Base-by-base conservation (phyloP, 2,888 invertebrate species). In the Sarcophaga caerulescens region DNA sequence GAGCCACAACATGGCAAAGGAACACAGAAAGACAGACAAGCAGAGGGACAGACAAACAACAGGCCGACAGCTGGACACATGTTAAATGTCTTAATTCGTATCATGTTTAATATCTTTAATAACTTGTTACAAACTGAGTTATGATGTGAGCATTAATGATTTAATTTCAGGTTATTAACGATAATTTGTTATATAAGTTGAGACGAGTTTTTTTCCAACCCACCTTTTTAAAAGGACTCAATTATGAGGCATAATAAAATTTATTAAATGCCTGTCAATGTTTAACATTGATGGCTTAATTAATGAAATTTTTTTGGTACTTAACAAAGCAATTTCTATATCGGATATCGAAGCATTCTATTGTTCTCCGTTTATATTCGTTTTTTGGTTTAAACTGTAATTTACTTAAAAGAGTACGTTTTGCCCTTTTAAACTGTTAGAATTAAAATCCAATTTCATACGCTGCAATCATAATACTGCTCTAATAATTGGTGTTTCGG, bases 1-100 rank as follows among this genome's bases (percentile, higher is more conserved):
- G 17, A 52, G 17, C 17, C 14, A 52, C 4, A 14, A 52, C 52
- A 17, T 52, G 4, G 4, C 4, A 14, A 17, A 52, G 17, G 52
- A 14, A 14, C 17, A 17, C 17, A 52, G 4, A 47, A 1, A 47
- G 52, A 52, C 52, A 52, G 47, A 14, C 47, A 47, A 1, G 14
- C 12, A 47, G 47, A 47, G 8, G 14, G 12, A 47, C 47, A 12
- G 66, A 66, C 19, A 44, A 11, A 63, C 12, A 60, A 44, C 11
- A 45, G 66, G n/a, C 66, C 35, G 52, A 14, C 52, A 52, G 52
- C 52, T 52, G 52, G 52, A 52, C 52, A 80, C 63, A 75, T 74
- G 73, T 86, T 86, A 84, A 81, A 86, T 78, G 83, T 86, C 85
- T 86, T 74, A 83, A 83, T 86, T 86, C 78, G 69, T 81, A 81